A percentile compares a stretch with the other conserved stretches of the same genome.
phyloP scores from a whole-genome alignment of 1,140 invertebrate species.

The Heliconius nattereri region DNA sequence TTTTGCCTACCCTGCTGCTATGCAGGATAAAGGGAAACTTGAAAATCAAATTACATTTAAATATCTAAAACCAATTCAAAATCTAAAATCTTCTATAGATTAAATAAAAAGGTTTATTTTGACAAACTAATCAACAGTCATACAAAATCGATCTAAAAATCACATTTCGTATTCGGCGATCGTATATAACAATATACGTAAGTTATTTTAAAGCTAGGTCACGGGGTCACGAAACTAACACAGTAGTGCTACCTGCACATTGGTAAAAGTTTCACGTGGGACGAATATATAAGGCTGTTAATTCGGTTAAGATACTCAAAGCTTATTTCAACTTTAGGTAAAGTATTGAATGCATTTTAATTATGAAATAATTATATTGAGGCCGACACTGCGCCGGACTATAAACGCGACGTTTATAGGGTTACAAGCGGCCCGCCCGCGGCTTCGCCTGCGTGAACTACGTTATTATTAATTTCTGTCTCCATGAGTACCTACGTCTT shows the following conservation, averaged over 20 bases:
- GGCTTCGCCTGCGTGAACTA: no score
- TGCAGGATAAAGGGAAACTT: no score
- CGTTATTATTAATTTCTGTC: no score
- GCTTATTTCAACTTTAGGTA: not conserved
- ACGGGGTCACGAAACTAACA: conserved; percentile 4
- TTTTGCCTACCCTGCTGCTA: not conserved
- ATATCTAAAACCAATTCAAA: no score
- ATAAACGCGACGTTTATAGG: no score
- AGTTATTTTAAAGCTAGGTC: not conserved
- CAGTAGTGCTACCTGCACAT: not conserved
- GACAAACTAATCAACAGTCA: not conserved
- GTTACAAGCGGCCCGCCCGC: no score
- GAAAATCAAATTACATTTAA: no score
- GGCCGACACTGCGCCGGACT: no score
- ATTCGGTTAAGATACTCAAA: not conserved
- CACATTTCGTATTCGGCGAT: not conserved
- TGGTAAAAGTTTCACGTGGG: not conserved
- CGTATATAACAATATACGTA: not conserved
- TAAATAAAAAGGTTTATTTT: not conserved
- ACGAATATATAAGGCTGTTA: not conserved
- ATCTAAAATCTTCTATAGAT: no score
- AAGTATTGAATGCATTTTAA: not conserved
- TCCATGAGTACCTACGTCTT: no score
- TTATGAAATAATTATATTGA: no score
- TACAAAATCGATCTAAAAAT: not conserved